Evolutionary conservation across 2,113 vertebrate genomes (phyloP).

Genomic region (Catagonus wagneri): DNA sequence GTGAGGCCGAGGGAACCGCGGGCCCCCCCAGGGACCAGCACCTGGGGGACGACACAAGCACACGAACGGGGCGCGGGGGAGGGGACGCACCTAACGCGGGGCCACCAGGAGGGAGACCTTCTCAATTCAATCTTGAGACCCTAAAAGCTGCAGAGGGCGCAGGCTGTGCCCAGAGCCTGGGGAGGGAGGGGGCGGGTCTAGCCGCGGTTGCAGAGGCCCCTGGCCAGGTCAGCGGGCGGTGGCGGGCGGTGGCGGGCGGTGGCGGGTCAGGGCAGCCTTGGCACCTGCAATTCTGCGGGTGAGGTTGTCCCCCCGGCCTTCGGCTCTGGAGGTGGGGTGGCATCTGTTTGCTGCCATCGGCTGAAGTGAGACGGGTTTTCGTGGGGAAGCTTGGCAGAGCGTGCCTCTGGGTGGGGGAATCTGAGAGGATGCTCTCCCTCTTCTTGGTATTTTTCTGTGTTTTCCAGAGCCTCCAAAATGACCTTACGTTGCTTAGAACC

Average conservation of each 20-base stretch:
- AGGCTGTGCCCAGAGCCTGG: neutral
- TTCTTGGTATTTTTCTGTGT: neutral
- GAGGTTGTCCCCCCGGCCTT: neutral
- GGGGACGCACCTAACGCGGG: neutral
- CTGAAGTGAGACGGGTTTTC: no score
- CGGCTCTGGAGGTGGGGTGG: neutral
- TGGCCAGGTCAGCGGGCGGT: no score
- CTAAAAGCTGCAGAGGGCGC: neutral
- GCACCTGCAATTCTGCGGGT: accelerated
- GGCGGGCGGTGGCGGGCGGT: neutral
- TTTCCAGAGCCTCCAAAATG: neutral
- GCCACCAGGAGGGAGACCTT: neutral
- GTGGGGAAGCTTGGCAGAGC: neutral
- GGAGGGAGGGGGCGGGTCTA: neutral
- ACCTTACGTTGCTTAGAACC: neutral
- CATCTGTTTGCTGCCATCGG: neutral
- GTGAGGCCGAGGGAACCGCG: neutral
- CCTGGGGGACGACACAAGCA: no score
- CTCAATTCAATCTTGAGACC: neutral
- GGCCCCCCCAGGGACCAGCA: neutral
- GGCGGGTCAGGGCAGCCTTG: no score
- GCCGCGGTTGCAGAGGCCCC: neutral
- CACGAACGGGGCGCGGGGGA: no score
- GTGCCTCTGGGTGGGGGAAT: neutral
- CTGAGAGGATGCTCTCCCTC: neutral